Evolutionary conservation across 2,888 invertebrate species (phyloP).

Genomic region (Lymantria dispar): DNA sequence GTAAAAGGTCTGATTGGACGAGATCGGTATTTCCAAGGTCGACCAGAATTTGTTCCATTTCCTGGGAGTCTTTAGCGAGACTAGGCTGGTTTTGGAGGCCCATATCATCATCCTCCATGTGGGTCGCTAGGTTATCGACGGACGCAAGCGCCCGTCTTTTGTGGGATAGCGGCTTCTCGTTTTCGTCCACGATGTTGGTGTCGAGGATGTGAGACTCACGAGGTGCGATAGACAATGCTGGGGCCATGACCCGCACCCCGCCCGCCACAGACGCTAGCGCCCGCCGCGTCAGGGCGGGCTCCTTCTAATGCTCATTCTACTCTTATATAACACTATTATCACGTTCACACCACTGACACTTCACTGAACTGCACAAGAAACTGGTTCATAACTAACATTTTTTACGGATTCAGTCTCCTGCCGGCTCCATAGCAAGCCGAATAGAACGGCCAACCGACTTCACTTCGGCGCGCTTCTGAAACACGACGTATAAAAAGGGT

Average conservation of each 20-base stretch:
- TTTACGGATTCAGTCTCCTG: constrained; percentile 54
- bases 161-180: constrained; percentile 45
- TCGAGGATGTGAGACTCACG: constrained; percentile 58
- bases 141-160: constrained; percentile 72
- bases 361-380: constrained; percentile 52
- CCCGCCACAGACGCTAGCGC: constrained; percentile 60
- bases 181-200: constrained; percentile 49
- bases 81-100: constrained; percentile 80
- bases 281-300: constrained; percentile 67
- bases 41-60: constrained; percentile 86
- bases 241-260: constrained; percentile 93
- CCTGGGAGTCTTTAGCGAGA: constrained; percentile 82
- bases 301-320: constrained; percentile 57
- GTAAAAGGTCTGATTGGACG: constrained; percentile 85
- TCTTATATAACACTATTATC: constrained; percentile 69
- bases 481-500: constrained; percentile 64
- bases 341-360: constrained; percentile 56
- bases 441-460: constrained; percentile 42
- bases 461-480: constrained; percentile 72
- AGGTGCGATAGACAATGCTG: constrained; percentile 92
- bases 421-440: constrained; percentile 63
- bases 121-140: constrained; percentile 78
- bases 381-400: constrained; percentile 45
- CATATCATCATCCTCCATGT: constrained; percentile 84
- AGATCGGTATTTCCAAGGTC: constrained; percentile 83